Evolutionary conservation across 2,113 vertebrate genomes (phyloP), one percentile per base, ranked within the genome.

Genomic region (Caranx ignobilis): DNA sequence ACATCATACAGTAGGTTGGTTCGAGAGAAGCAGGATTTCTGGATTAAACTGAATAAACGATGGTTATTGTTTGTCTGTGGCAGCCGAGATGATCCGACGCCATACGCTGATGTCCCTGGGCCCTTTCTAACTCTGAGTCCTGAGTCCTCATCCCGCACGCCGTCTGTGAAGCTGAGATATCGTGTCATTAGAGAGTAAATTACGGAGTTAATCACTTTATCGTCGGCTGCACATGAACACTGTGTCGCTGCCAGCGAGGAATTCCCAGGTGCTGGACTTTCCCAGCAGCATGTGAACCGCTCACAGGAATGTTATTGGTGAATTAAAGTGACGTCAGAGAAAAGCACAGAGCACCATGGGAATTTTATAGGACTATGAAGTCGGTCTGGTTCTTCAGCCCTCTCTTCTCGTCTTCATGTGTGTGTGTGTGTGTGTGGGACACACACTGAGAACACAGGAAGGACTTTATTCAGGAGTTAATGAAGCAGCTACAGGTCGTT

Each of bases 371-470:
- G 50, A 43, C 10, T 13, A 5, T 57, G 18, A 9, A 21, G 12
- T 32, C 4, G 45, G n/a, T 61, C 41, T 16, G 52, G 57, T 1
- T 70, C 50, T 48, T 41, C 64, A 34, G 39, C 48, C 16, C 66
- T 37, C 12, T 61, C 21, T 26, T 75, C 26, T 26, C n/a, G n/a
- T n/a, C 26, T 26, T 26, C 26, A 26, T 26, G 26, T 26, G 26
- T 26, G 26, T 26, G 26, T 26, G 26, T 26, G 19, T 48, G 12
- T 37, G 26, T 43, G 71, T 56, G 39, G 4, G 47, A 66, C 21
- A 31, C 47, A 21, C 32, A 71, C 34, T 45, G 11, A 66, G 66
- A 73, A 26, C 35, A 18, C 45, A 48, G 65, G 57, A 70, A 77
- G 19, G 21, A 31, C 3, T 45, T 60, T n/a, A 21, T 37, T 3